Evolutionary conservation across 2,888 invertebrate species (phyloP).

Genomic region (Amblyteles armatorius): DNA sequence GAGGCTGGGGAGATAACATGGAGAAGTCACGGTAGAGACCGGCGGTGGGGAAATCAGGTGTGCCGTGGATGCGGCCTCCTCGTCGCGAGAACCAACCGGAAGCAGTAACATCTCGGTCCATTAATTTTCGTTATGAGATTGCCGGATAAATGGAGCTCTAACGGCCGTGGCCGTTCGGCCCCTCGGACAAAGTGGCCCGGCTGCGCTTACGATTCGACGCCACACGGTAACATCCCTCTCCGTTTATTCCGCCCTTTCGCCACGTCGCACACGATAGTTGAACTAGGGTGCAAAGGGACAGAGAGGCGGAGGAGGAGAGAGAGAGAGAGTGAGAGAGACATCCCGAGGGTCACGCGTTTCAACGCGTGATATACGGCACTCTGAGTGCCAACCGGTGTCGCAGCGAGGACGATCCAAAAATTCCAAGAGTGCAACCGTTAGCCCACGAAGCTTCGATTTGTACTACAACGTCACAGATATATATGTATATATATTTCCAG

Average conservation of each 20-base stretch:
- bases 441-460: constrained; percentile 50
- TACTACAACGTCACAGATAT: constrained; percentile 14
- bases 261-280: not conserved
- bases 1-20: not conserved
- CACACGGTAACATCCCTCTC: constrained; percentile 61
- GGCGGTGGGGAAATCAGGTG: constrained; percentile 46
- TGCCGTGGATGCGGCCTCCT: constrained; percentile 13
- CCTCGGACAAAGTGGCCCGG: constrained; percentile 68
- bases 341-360: constrained; percentile 68
- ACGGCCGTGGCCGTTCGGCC: constrained; percentile 57
- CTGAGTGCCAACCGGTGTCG: constrained; percentile 71
- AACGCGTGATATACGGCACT: constrained; percentile 70
- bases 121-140: constrained; percentile 69
- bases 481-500: not conserved
- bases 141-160: constrained; percentile 64
- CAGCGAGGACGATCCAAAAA: constrained; percentile 66
- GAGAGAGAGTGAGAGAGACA: constrained; percentile 32
- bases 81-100: constrained; percentile 60
- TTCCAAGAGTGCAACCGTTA: constrained; percentile 56
- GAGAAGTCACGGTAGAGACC: not conserved
- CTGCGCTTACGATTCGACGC: constrained; percentile 71
- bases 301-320: constrained; percentile 26
- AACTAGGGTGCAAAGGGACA: constrained; percentile 11
- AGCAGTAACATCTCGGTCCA: constrained; percentile 67
- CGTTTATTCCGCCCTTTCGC: constrained; percentile 61